Conservation (phyloP, 2,113 vertebrate species). For the Microtus oregoni region DNA sequence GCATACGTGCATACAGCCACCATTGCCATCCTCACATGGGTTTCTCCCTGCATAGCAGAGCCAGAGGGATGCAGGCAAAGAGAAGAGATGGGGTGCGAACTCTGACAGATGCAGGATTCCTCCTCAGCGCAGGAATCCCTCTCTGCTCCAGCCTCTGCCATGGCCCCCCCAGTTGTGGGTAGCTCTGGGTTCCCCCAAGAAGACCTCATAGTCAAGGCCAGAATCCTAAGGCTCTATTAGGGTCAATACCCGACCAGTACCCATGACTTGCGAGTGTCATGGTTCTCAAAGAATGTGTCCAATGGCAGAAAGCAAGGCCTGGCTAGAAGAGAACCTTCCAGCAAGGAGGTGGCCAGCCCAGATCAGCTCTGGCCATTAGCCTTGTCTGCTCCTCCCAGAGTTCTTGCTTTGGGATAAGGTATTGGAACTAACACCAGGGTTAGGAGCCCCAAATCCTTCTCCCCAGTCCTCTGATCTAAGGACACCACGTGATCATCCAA, state of each 20-base stretch:
- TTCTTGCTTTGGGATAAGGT: not conserved
- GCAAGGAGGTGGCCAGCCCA: not conserved
- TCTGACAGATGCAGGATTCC: accelerated
- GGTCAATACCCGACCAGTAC: too few relatives aligned
- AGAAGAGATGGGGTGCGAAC: accelerated
- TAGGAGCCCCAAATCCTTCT: not conserved
- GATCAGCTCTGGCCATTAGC: not conserved
- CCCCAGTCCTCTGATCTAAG: not conserved
- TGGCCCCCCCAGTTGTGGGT: not conserved
- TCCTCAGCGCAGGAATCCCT: not conserved
- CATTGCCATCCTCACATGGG: constrained; percentile 90
- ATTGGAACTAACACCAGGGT: not conserved
- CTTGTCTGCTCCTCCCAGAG: not conserved
- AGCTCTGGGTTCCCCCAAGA: not conserved
- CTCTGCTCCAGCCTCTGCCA: not conserved
- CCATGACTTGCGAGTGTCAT: not conserved
- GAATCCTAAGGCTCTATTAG: not conserved
- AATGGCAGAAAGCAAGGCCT: not conserved
- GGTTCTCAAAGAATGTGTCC: too few relatives aligned
- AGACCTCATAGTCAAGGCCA: not conserved
- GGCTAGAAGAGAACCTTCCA: not conserved
- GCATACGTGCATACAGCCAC: constrained; percentile 94
- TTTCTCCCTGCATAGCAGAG: constrained; percentile 86
- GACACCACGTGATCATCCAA: not conserved
- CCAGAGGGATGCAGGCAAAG: not conserved